Base-by-base conservation (phyloP, 2,113 vertebrate genomes). In the Odontesthes bonariensis region DNA sequence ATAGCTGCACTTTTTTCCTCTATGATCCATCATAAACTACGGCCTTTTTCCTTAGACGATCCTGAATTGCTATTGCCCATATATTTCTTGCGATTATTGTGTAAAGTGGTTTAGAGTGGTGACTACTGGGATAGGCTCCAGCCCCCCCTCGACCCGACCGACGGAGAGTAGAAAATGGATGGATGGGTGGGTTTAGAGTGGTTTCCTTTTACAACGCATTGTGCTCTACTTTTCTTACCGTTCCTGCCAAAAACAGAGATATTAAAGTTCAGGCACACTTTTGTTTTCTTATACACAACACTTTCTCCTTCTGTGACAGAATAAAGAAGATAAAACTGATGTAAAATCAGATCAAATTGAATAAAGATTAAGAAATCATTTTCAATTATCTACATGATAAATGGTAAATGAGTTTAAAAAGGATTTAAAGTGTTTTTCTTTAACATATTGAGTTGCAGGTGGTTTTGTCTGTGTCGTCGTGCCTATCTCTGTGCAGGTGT, bases 31-130 rank as follows among this genome's bases (percentile, higher is more conserved):
- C 66, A 59, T 32, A 55, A 51, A 20, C 47, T 73, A 47, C 11
- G 65, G 61, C n/a, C 63, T 65, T 82, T 67, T 67, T 65, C 32
- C 57, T 73, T 75, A 75, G 64, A 85, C 53, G 62, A 9, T 35
- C 5, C 14, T 75, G 73, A 56, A 77, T 73, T 3, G 1, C 49
- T 1, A 0, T 49, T 16, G 13, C 5, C 16, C 5, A 3, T 44
- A 14, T 44, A 3, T 44, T 44, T 44, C 13, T 16, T n/a, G n/a
- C 55, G 38, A 66, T 49, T 74, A 53, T 32, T 46, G 38, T 64
- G 61, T 76, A n/a, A 31, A 59, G 62, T 54, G 40, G n/a, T n/a
- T n/a, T n/a, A n/a, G n/a, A n/a, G n/a, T n/a, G n/a, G n/a, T n/a
- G n/a, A n/a, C n/a, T n/a, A n/a, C n/a, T n/a, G n/a, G n/a, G n/a